phyloP scores from a whole-genome alignment of 2,797 vertebrate species.

The Crypturellus tataupa region DNA sequence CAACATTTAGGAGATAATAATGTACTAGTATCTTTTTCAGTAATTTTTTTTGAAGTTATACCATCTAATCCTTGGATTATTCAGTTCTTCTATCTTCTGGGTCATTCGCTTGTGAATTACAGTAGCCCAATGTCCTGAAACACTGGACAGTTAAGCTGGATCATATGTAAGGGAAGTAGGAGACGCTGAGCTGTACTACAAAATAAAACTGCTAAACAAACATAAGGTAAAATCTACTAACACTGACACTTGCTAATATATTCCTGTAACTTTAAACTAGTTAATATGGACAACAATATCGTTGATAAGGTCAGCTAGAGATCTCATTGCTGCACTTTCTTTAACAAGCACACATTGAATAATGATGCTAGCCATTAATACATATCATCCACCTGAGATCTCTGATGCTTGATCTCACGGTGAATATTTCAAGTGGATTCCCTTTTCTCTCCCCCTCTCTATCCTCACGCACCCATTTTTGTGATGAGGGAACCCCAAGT shows the following conservation, averaged over 20 bases:
- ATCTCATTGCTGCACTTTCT: constrained; percentile 1
- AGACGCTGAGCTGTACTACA: background rate
- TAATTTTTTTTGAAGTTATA: background rate
- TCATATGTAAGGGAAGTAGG: background rate
- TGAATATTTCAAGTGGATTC: background rate
- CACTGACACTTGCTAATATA: background rate
- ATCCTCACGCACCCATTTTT: background rate
- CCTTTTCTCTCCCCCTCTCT: background rate
- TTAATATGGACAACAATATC: constrained; percentile 36
- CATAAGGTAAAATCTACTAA: background rate
- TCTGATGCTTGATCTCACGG: background rate
- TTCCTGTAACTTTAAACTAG: constrained; percentile 4
- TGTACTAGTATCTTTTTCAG: background rate
- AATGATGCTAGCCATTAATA: background rate
- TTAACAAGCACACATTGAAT: background rate
- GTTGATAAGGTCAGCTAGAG: background rate
- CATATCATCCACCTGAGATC: background rate
- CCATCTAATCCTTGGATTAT: background rate
- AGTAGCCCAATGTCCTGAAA: background rate
- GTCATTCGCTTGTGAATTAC: background rate
- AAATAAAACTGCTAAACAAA: background rate
- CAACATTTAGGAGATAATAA: background rate
- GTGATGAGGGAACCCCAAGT: background rate
- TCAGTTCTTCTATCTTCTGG: background rate
- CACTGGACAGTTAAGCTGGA: background rate